These are phyloP conservation scores for Notolepis coatsorum DNA, from an alignment of 2,797 vertebrate genomes.

Conservation along the genomic window DNA sequence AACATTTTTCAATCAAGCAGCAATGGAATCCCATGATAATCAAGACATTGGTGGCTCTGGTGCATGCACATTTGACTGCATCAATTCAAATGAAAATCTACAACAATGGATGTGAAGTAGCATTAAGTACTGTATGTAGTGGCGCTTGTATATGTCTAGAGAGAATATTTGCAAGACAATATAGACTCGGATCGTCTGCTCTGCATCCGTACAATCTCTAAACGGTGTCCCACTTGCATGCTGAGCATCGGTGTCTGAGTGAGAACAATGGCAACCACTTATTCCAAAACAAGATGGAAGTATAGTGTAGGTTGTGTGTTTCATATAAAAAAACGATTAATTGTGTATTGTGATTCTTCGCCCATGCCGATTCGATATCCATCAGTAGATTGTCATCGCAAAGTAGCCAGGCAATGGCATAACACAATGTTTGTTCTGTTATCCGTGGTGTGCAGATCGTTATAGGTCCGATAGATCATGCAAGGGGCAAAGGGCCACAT, in stretches of 20 bases:
- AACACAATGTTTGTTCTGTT: too few relatives aligned
- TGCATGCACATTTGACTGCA: slow-evolving; percentile 47
- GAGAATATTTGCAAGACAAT: slow-evolving; percentile 19
- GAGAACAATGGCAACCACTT: slow-evolving; percentile 16
- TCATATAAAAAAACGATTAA: too few relatives aligned
- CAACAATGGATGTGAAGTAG: too few relatives aligned
- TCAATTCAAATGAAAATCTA: neutral
- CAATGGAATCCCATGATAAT: slow-evolving; percentile 34
- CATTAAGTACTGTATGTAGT: too few relatives aligned
- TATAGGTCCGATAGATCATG: too few relatives aligned
- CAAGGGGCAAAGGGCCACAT: too few relatives aligned
- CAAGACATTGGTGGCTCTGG: slow-evolving; percentile 72
- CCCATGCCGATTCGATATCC: too few relatives aligned
- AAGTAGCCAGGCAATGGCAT: too few relatives aligned
- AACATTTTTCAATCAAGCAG: slow-evolving; percentile 30
- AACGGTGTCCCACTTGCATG: neutral
- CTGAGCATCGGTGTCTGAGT: slow-evolving; percentile 4
- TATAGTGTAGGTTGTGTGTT: too few relatives aligned
- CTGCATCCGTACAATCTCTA: neutral
- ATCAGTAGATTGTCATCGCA: too few relatives aligned
- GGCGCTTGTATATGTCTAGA: neutral
- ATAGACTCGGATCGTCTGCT: neutral
- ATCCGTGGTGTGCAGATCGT: too few relatives aligned
- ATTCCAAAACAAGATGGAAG: neutral
- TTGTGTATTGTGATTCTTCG: too few relatives aligned